Percentiles rank a stretch among this genome's conserved stretches.
phyloP scores from a whole-genome alignment of 2,797 vertebrate species.

The Anableps anableps region DNA sequence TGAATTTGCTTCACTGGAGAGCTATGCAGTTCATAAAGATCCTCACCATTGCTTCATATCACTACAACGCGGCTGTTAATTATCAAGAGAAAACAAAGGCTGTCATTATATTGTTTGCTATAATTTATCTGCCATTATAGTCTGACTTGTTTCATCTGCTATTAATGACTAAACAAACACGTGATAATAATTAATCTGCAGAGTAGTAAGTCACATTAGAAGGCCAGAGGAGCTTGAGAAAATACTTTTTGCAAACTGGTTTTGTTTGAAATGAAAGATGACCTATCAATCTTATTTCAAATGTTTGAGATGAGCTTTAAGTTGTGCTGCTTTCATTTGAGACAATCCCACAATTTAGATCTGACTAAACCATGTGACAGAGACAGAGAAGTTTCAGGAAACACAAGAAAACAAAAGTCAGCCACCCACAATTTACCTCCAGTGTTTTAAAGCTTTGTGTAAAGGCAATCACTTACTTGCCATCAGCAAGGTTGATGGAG shows the following conservation, averaged over 20 bases:
- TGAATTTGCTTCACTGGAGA: conserved; percentile 32
- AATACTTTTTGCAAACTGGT: conserved; percentile 34
- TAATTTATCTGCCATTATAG: conserved; percentile 53
- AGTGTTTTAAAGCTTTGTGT: conserved; percentile 4
- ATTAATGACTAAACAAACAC: conserved; percentile 57
- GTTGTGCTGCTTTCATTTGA: conserved; percentile 18
- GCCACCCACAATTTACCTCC: conserved; percentile 28
- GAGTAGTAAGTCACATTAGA: conserved; percentile 30
- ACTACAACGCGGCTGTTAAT: conserved; percentile 50
- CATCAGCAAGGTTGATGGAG: conserved; percentile 93
- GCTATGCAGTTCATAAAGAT: conserved; percentile 44
- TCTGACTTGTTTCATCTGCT: conserved; percentile 61
- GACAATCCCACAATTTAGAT: conserved; percentile 10
- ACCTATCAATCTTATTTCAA: conserved; percentile 30
- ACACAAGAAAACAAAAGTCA: conserved; percentile 23
- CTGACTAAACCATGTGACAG: not conserved
- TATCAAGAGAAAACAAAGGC: conserved; percentile 46
- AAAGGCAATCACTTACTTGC: conserved; percentile 88
- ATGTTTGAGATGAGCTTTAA: conserved; percentile 20
- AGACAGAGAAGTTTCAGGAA: not conserved
- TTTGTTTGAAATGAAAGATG: conserved; percentile 34
- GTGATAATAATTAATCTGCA: conserved; percentile 52
- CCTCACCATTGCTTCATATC: conserved; percentile 35
- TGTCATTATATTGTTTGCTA: conserved; percentile 50
- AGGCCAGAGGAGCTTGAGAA: conserved; percentile 42